Percentiles rank a stretch among this genome's conserved stretches.
phyloP scores from a whole-genome alignment of 2,113 vertebrate genomes.

The Azemiops feae region DNA sequence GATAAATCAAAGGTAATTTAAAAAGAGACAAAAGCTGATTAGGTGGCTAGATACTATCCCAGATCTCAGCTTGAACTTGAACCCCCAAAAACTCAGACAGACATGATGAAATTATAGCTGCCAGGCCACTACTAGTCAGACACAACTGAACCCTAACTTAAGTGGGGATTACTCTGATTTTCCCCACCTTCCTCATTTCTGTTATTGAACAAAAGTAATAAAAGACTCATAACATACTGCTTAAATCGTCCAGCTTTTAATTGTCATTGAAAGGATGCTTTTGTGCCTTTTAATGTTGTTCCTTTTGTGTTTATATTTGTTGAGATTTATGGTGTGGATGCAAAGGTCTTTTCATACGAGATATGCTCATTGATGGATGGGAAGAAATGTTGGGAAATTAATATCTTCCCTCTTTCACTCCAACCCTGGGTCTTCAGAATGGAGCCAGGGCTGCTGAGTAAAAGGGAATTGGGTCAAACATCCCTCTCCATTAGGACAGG shows the following conservation, averaged over 20 bases:
- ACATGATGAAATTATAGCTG: neutral
- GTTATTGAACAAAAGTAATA: neutral
- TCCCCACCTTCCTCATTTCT: neutral
- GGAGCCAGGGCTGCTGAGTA: neutral
- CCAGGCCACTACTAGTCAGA: neutral
- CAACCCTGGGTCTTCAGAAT: neutral
- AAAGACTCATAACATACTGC: neutral
- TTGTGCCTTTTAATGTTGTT: neutral
- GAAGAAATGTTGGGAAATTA: neutral
- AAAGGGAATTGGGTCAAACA: neutral
- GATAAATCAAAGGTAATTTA: neutral
- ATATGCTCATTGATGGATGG: neutral
- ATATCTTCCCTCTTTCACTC: neutral
- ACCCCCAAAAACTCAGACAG: neutral
- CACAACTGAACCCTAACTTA: neutral
- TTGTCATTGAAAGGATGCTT: neutral
- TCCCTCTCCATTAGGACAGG: neutral
- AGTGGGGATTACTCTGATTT: neutral
- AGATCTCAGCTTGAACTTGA: neutral
- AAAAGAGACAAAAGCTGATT: neutral
- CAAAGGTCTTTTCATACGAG: neutral
- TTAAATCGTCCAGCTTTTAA: neutral
- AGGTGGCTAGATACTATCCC: neutral
- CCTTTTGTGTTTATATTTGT: neutral
- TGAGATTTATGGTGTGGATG: neutral